Evolutionary conservation across 30 jellyfish, hydroid and myxozoan genomes (phyloP).

Genomic region (Catostylus mosaicus): DNA sequence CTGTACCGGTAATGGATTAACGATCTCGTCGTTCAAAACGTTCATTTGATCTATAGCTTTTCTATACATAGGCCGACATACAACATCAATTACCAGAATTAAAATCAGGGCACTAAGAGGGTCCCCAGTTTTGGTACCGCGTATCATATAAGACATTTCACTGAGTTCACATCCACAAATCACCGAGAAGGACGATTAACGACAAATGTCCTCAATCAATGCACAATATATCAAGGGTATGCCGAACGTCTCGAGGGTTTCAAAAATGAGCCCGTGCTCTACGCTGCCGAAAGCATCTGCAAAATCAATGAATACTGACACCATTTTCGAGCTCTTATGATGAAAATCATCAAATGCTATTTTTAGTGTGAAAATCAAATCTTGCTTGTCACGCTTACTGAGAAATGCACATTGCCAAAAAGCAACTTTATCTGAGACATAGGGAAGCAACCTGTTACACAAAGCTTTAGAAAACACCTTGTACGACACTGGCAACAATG

Average conservation of each 20-base stretch:
- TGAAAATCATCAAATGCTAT: too few relatives aligned
- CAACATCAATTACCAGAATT: constrained; percentile 23
- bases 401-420: too few relatives aligned
- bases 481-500: too few relatives aligned
- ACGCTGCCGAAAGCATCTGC: constrained; percentile 19
- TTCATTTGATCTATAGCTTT: constrained; percentile 19
- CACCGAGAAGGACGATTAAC: constrained; percentile 25
- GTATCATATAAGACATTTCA: constrained; percentile 21
- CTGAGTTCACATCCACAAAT: constrained; percentile 30
- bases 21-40: neutral
- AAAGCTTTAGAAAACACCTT: too few relatives aligned
- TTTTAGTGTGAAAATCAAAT: too few relatives aligned
- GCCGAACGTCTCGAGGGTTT: neutral
- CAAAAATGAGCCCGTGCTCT: neutral
- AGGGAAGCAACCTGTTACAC: too few relatives aligned
- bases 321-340: neutral
- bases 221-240: neutral
- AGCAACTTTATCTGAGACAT: too few relatives aligned
- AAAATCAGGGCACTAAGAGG: constrained; percentile 24
- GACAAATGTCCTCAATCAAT: constrained; percentile 16
- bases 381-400: too few relatives aligned
- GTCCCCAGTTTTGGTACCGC: constrained; percentile 32
- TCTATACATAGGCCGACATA: constrained; percentile 11
- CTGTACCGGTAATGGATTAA: constrained; percentile 12
- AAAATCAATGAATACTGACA: neutral